Percentiles rank a stretch among this genome's conserved stretches.
phyloP scores from a whole-genome alignment of 2,888 invertebrate genomes.

The Pachymerium ferrugineum region DNA sequence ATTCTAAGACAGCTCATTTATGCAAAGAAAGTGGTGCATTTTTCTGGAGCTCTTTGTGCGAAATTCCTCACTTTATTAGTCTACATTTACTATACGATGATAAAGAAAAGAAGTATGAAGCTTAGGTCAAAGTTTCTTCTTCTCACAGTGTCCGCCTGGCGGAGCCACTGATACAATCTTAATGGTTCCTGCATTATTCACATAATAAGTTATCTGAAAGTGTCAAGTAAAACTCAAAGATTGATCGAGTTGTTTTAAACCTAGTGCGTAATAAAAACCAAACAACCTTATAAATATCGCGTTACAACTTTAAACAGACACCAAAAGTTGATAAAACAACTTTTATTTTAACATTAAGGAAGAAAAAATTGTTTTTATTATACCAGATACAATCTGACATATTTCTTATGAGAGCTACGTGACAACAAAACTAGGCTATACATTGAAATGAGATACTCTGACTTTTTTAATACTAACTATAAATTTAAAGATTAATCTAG shows the following conservation, averaged over 20 bases:
- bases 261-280: neutral
- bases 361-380: neutral
- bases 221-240: neutral
- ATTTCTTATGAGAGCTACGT: too few species aligned
- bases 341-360: neutral
- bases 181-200: neutral
- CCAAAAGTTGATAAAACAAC: neutral
- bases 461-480: too few species aligned
- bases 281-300: neutral
- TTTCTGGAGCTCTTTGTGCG: neutral
- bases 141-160: neutral
- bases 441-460: too few species aligned
- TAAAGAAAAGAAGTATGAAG: neutral
- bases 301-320: too few species aligned
- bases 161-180: neutral
- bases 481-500: too few species aligned
- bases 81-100: neutral
- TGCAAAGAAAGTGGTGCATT: neutral
- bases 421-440: too few species aligned
- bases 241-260: neutral
- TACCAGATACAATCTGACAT: neutral
- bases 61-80: neutral
- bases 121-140: neutral
- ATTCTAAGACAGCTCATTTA: too few species aligned
- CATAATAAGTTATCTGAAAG: neutral